phyloP scores from a whole-genome alignment of 2,797 vertebrate species.

The Smutsia gigantea region DNA sequence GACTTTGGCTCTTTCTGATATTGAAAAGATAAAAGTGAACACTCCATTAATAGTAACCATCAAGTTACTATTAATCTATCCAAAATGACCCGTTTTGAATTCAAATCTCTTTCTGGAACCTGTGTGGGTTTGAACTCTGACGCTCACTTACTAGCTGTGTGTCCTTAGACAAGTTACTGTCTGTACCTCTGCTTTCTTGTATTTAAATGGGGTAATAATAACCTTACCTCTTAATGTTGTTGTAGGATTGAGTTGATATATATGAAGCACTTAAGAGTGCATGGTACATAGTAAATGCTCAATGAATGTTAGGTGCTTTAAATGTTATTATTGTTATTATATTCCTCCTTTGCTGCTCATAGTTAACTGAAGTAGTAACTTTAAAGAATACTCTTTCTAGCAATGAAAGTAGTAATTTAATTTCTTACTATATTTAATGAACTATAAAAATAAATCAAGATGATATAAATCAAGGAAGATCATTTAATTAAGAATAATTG shows the following conservation, averaged over 20 bases:
- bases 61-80: background rate
- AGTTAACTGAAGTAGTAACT: background rate
- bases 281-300: background rate
- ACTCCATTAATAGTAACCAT: background rate
- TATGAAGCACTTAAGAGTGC: background rate
- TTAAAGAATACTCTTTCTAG: background rate
- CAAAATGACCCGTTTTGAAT: background rate
- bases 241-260: background rate
- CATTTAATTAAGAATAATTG: background rate
- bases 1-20: background rate
- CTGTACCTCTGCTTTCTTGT: background rate
- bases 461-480: background rate
- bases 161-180: background rate
- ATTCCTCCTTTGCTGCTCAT: background rate
- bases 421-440: background rate
- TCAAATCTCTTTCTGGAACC: background rate
- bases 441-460: slow-evolving; percentile 1
- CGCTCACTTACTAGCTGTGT: background rate
- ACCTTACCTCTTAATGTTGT: background rate
- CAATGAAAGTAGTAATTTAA: background rate
- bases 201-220: background rate
- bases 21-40: background rate
- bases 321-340: background rate
- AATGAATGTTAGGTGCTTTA: background rate
- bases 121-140: background rate